These are phyloP conservation scores for Folsomia manolachei DNA, from an alignment of 2,888 invertebrate genomes.

Conservation along the genomic window DNA sequence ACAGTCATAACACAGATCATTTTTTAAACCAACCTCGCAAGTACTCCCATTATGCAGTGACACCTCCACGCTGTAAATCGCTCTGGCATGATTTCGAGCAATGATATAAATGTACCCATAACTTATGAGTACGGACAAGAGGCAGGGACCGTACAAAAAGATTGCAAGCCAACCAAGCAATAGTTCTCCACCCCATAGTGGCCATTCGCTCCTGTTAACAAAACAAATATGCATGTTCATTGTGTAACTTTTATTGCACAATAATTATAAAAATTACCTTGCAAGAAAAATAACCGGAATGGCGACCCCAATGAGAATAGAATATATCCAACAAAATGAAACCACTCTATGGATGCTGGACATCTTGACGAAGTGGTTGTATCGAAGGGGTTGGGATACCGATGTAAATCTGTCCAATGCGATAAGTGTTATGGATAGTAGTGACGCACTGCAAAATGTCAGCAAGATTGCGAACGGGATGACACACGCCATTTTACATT, in stretches of 20 bases:
- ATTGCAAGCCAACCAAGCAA: constrained; percentile 43
- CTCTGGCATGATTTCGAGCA: constrained; percentile 62
- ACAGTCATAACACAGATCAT: not conserved
- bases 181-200: constrained; percentile 25
- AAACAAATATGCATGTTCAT: too few relatives aligned
- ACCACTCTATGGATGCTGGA: constrained; percentile 62
- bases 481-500: constrained; percentile 56
- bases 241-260: too few relatives aligned
- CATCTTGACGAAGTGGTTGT: constrained; percentile 65
- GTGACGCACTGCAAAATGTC: constrained; percentile 61
- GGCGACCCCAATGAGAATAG: constrained; percentile 57
- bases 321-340: constrained; percentile 62
- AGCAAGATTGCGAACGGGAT: constrained; percentile 62
- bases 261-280: not conserved
- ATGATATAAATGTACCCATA: constrained; percentile 65
- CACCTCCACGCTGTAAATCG: constrained; percentile 19
- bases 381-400: constrained; percentile 62
- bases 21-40: constrained; percentile 28
- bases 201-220: constrained; percentile 2
- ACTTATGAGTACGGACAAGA: constrained; percentile 60
- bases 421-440: constrained; percentile 63
- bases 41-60: constrained; percentile 41
- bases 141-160: constrained; percentile 63
- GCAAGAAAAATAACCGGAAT: constrained; percentile 35
- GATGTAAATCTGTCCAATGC: constrained; percentile 64